Evolutionary conservation across 2,888 invertebrate species (phyloP).

Genomic region (Cepaea hortensis): DNA sequence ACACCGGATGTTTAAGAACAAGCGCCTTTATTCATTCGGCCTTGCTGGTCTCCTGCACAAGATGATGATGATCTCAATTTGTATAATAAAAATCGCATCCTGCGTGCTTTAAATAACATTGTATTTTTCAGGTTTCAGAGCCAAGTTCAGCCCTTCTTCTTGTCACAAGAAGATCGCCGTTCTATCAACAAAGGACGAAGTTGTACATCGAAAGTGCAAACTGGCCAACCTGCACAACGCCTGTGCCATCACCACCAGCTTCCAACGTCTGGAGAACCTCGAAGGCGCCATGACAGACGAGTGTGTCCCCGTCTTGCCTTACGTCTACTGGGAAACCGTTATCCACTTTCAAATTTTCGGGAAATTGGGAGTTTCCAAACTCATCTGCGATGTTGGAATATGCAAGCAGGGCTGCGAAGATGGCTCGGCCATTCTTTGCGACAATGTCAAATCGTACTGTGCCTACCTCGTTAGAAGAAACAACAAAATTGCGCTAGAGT

Average conservation of each 20-base stretch:
- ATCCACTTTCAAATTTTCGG: slow-evolving; percentile 51
- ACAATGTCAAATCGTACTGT: slow-evolving; percentile 52
- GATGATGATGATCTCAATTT: too few species aligned
- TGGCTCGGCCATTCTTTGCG: slow-evolving; percentile 49
- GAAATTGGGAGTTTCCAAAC: slow-evolving; percentile 47
- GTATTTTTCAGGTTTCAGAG: slow-evolving; percentile 44
- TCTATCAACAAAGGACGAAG: slow-evolving; percentile 42
- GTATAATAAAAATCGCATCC: too few species aligned
- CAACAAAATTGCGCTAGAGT: slow-evolving; percentile 51
- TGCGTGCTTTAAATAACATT: too few species aligned
- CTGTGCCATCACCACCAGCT: slow-evolving; percentile 45
- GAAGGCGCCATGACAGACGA: slow-evolving; percentile 52
- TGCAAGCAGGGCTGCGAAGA: slow-evolving; percentile 52
- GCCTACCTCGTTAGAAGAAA: slow-evolving; percentile 50
- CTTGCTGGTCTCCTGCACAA: too few species aligned
- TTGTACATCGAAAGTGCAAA: slow-evolving; percentile 52
- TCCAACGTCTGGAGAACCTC: slow-evolving; percentile 49
- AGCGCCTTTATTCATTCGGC: too few species aligned
- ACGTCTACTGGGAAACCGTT: slow-evolving; percentile 52
- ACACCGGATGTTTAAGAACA: too few species aligned
- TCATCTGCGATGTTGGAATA: slow-evolving; percentile 51
- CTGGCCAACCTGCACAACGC: slow-evolving; percentile 49
- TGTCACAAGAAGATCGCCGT: slow-evolving; percentile 52
- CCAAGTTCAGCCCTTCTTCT: slow-evolving; percentile 47
- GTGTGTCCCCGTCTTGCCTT: slow-evolving; percentile 45